Base-by-base conservation (phyloP, 2,888 invertebrate genomes). In the Tetanocera ferruginea region DNA sequence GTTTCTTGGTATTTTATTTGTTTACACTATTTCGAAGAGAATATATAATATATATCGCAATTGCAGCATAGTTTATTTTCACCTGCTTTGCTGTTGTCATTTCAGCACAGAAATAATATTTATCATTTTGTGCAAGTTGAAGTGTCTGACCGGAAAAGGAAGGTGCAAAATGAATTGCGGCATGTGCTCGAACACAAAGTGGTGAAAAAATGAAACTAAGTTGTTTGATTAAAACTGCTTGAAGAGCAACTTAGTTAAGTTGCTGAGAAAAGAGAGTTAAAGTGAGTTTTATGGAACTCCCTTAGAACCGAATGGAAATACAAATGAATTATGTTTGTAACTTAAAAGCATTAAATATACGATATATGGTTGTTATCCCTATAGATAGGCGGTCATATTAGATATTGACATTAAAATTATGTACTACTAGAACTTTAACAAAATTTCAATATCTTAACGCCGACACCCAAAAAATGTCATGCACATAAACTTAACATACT, bases 81-180 rank as follows among this genome's bases (percentile, higher is more conserved):
- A 73, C 73, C 73, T 73, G 73, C 60, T 62, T 73, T 5, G 43
- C 73, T 73, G 73, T 60, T 73, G 73, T 60, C 73, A 73, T 37
- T 62, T 57, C n/a, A 62, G 62, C n/a, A 25, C 49, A 19, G 5
- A 43, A 60, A 73, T 73, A 73, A 60, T 62, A 73, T 73, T 73
- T 73, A 49, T 73, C 62, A 73, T 60, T 34, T 14, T 37, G 6
- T 31, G 60, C 43, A 43, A 8, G n/a, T 17, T 6, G 25, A 60
- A 31, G 23, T 23, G 49, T 11, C 71, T 34, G 73, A 60, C 43
- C 60, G 43, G 23, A 37, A 23, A 51, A 8, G 43, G 23, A 25
- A n/a, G 9, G 43, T 73, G 73, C 49, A 43, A 73, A 62, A 62
- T 49, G 73, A 73, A 14, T n/a, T 43, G n/a, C 28, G 8, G 19